phyloP scores from a whole-genome alignment of 92 coral and sea anemone species.

The Ricordea florida region DNA sequence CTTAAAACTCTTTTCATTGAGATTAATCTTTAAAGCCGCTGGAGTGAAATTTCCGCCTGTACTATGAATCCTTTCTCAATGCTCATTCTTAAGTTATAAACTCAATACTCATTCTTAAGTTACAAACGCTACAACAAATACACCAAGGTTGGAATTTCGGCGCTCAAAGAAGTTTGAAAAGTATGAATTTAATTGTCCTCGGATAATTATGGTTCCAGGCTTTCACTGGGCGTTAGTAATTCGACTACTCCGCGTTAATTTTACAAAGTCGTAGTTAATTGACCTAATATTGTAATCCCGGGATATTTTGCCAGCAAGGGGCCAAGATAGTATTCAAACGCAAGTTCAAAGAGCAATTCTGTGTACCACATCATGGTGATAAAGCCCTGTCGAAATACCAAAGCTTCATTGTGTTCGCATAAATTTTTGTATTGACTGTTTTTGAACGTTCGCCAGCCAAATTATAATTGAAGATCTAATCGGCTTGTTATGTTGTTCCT shows the following conservation, averaged over 20 bases:
- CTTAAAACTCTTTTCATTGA: too few species aligned
- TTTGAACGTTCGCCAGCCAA: background rate
- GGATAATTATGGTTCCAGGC: background rate
- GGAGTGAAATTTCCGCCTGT: too few species aligned
- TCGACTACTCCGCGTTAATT: constrained; percentile 11
- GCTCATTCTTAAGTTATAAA: too few species aligned
- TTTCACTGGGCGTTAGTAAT: constrained; percentile 7
- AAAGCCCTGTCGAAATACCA: background rate
- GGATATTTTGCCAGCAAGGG: constrained; percentile 1
- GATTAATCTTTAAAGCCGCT: too few species aligned
- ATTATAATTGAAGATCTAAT: background rate
- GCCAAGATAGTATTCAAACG: background rate
- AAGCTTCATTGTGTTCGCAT: background rate
- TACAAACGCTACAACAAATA: too few species aligned
- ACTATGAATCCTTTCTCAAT: too few species aligned
- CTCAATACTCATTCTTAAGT: too few species aligned
- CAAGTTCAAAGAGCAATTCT: constrained; percentile 8
- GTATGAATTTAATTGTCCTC: background rate
- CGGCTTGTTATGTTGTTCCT: constrained; percentile 11
- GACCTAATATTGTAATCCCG: constrained; percentile 25
- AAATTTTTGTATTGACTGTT: background rate
- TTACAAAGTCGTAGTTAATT: constrained; percentile 25
- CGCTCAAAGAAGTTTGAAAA: too few species aligned
- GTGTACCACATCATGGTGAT: background rate
- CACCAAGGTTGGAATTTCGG: too few species aligned